phyloP scores from a whole-genome alignment of 2,888 invertebrate genomes.

The Scaptomyza caliginosa region DNA sequence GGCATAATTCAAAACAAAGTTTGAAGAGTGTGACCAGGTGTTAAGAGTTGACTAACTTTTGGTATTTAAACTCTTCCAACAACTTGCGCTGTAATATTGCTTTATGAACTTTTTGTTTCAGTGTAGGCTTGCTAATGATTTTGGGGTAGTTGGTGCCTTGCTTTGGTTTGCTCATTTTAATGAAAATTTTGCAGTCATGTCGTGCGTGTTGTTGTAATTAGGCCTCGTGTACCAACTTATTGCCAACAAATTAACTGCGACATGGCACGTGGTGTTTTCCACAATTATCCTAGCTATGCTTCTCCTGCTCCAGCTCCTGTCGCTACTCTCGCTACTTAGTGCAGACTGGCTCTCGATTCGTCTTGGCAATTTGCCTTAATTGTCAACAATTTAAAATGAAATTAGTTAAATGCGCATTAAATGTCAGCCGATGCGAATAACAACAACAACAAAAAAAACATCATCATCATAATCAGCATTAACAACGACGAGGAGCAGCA shows the following conservation, averaged over 20 bases:
- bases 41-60: too few species aligned
- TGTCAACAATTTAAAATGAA: constrained; percentile 81
- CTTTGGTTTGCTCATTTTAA: constrained; percentile 66
- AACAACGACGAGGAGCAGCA: constrained; percentile 14
- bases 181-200: constrained; percentile 80
- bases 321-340: not conserved
- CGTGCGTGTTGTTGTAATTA: constrained; percentile 80
- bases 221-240: constrained; percentile 79
- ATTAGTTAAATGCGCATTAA: constrained; percentile 78
- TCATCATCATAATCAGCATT: constrained; percentile 13
- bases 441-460: constrained; percentile 24
- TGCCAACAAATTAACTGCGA: constrained; percentile 83
- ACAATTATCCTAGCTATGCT: constrained; percentile 1
- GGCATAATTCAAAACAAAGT: too few species aligned
- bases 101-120: not conserved
- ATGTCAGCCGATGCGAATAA: constrained; percentile 73
- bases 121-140: constrained; percentile 9
- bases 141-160: not conserved
- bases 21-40: too few species aligned
- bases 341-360: constrained; percentile 54
- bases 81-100: too few species aligned
- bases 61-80: too few species aligned
- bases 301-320: not conserved
- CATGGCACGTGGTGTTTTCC: constrained; percentile 78
- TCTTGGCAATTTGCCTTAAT: constrained; percentile 79